A percentile compares a stretch with the other conserved stretches of the same genome.
Conservation (phyloP, 2,113 vertebrate genomes). For the Bucco capensis region DNA sequence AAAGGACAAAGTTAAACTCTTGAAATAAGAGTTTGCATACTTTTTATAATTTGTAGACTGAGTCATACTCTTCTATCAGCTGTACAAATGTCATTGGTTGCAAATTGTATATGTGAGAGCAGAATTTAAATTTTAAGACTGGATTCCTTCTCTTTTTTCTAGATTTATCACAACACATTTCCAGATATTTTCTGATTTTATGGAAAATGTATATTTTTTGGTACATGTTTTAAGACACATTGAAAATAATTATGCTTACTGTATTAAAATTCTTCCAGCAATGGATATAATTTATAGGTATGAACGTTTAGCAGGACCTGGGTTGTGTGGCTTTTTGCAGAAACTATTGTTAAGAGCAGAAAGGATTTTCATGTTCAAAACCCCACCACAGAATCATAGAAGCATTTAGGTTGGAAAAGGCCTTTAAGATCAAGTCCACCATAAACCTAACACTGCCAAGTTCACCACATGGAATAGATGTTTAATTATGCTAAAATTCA, state of each 20-base stretch:
- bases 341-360: background rate
- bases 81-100: background rate
- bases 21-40: conserved; percentile 69
- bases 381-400: too few species aligned
- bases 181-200: conserved; percentile 65
- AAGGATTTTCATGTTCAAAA: background rate
- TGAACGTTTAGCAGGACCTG: background rate
- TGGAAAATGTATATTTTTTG: conserved; percentile 71
- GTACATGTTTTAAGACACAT: conserved; percentile 61
- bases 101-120: background rate
- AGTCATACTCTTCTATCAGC: background rate
- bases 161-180: conserved; percentile 6
- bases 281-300: conserved; percentile 1
- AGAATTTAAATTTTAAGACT: background rate
- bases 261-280: conserved; percentile 6
- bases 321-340: background rate
- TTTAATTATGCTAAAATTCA: background rate
- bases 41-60: background rate
- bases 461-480: background rate
- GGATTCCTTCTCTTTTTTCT: background rate
- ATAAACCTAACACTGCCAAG: too few species aligned
- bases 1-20: conserved; percentile 88
- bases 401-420: too few species aligned
- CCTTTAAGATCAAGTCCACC: too few species aligned
- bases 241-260: conserved; percentile 51